Evolutionary conservation across 2,888 invertebrate genomes (phyloP).

Genomic region (Dasypogon diadema): DNA sequence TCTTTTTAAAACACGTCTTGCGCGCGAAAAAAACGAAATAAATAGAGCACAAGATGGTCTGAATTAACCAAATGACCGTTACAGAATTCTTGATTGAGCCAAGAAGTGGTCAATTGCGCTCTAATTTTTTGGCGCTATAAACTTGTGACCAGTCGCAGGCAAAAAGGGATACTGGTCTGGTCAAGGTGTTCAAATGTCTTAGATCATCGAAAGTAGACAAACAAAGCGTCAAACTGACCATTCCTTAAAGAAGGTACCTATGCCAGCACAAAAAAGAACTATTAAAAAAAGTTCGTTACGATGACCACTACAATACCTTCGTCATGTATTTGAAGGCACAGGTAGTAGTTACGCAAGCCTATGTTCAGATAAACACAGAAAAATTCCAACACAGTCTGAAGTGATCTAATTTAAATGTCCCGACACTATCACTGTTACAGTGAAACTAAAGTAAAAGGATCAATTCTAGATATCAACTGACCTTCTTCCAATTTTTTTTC

Average conservation of each 20-base stretch:
- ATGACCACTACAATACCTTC: conserved; percentile 11
- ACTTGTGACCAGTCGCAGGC: conserved; percentile 11
- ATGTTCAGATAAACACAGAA: conserved; percentile 17
- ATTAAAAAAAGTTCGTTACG: conserved; percentile 43
- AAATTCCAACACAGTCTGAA: not conserved
- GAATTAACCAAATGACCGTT: conserved; percentile 16
- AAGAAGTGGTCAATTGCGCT: conserved; percentile 33
- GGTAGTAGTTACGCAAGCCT: not conserved
- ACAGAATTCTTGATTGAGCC: conserved; percentile 4
- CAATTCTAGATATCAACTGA: conserved; percentile 34
- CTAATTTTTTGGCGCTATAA: conserved; percentile 41
- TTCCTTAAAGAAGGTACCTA: conserved; percentile 21
- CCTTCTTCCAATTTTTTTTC: conserved; percentile 39
- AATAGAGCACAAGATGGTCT: not conserved
- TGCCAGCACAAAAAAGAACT: not conserved
- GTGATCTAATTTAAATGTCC: conserved; percentile 37
- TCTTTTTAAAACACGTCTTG: not conserved
- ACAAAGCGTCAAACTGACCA: conserved; percentile 30
- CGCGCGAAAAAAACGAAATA: conserved; percentile 1
- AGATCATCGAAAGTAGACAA: conserved; percentile 29
- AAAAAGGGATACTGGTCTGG: conserved; percentile 11
- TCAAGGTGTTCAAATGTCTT: conserved; percentile 31
- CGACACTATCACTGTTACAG: not conserved
- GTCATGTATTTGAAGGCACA: not conserved
- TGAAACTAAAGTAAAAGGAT: conserved; percentile 23